Percentiles rank a stretch among this genome's conserved stretches.
Conservation (phyloP, 2,113 vertebrate species). For the Struthio camelus region DNA sequence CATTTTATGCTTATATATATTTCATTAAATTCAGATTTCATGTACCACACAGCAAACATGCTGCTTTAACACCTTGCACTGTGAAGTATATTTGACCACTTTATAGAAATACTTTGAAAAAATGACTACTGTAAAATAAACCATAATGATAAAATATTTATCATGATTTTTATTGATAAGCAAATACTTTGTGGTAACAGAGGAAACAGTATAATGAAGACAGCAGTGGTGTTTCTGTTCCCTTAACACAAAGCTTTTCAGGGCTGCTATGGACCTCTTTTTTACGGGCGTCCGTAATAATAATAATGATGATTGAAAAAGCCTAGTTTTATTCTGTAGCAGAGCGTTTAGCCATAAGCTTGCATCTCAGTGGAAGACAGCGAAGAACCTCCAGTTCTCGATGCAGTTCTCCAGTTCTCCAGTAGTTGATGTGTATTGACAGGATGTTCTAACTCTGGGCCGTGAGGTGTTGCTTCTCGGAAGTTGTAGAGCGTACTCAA, state of each 20-base stretch:
- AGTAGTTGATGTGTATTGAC: not conserved
- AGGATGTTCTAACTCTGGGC: not conserved
- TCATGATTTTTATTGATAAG: not conserved
- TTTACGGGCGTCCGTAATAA: not conserved
- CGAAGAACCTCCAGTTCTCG: too few species aligned
- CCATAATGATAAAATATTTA: not conserved
- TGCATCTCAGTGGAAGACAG: not conserved
- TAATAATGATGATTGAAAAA: not conserved
- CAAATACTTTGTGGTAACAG: not conserved
- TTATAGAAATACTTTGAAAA: not conserved
- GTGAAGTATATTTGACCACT: not conserved
- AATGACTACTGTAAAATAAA: not conserved
- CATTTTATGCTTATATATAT: not conserved
- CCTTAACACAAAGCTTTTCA: not conserved
- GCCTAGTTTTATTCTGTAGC: not conserved
- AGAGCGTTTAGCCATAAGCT: not conserved
- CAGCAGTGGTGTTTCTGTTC: not conserved
- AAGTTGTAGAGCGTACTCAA: not conserved
- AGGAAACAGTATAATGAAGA: not conserved
- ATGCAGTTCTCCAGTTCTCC: too few species aligned
- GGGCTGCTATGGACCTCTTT: not conserved
- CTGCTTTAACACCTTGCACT: not conserved
- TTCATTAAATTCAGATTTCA: not conserved
- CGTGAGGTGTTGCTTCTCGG: not conserved
- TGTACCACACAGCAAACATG: not conserved